Base-by-base conservation (phyloP, 1,140 invertebrate species). In the Brachionus plicatilis region DNA sequence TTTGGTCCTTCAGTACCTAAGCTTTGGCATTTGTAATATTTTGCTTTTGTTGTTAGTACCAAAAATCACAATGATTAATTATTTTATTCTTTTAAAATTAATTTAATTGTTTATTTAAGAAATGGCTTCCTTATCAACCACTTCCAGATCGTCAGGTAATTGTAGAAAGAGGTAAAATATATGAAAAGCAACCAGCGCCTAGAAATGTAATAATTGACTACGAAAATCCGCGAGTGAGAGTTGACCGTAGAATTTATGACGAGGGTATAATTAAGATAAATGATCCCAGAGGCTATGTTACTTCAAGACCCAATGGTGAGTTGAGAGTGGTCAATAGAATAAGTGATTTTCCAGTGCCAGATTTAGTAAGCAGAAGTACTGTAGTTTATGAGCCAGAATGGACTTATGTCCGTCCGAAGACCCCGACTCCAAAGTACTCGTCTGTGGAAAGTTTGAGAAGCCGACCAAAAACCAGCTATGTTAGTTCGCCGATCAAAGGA, bases 171-270 rank as follows among this genome's bases (percentile, higher is more conserved):
- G 79, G 79, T 47, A 60, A 24, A 82, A 82, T 82, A 11, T 82
- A 82, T 24, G 53, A 60, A 66, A 82, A 82, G 43, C 79, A 82
- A 29, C 53, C 79, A 60, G 79, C 79, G 20, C 79, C 79, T 17
- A 82, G 60, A 41, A 82, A 82, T 47, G 65, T 82, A 24, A 82
- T 82, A 8, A 82, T 82, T 37, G 79, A 82, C 9, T 82, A 82
- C 20, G 79, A 82, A 17, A 60, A 45, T 37, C 79, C 79, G 4
- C 29, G 43, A 14, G 20, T 60, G 8, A 37, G 37, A 7, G 41
- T 82, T 37, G 79, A 82, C 41, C 20, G 53, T 24, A 14, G 53
- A 3, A 33, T 82, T 9, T 65, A 65, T 24, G 79, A 82, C 24
- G 79, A 82, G 45, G 79, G 79, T 8, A 65, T 82, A 24, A 65